phyloP scores from a whole-genome alignment of 2,113 vertebrate genomes.

The Dunckerocampus dactyliophorus region DNA sequence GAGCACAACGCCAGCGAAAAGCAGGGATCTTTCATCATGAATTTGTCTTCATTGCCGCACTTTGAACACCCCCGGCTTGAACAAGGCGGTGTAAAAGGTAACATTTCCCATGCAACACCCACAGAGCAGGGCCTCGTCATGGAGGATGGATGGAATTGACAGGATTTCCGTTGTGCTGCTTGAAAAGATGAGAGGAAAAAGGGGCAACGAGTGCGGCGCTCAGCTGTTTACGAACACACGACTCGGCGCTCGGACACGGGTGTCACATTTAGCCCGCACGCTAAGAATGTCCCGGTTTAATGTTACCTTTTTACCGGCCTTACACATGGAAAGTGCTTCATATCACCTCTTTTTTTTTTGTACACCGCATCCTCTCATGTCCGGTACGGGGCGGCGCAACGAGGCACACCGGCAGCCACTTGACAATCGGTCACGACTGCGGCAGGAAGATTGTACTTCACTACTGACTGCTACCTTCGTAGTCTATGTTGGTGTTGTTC shows the following conservation, averaged over 20 bases:
- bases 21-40: too few relatives aligned
- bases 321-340: constrained; percentile 71
- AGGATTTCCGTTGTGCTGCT: neutral
- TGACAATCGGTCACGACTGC: too few relatives aligned
- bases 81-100: constrained; percentile 21
- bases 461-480: too few relatives aligned
- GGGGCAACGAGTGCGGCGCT: neutral
- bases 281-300: constrained; percentile 18
- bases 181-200: neutral
- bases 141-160: neutral
- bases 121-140: neutral
- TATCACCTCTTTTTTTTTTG: constrained; percentile 52
- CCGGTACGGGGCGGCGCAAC: too few relatives aligned
- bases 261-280: neutral
- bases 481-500: too few relatives aligned
- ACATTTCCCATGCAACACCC: constrained; percentile 19
- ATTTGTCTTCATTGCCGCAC: too few relatives aligned
- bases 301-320: constrained; percentile 40
- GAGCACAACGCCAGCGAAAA: too few relatives aligned
- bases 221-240: neutral
- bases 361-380: neutral
- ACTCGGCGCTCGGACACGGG: neutral
- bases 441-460: too few relatives aligned
- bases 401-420: too few relatives aligned
- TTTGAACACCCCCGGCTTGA: neutral